Conservation (phyloP, 2,113 vertebrate species). For the Paracanthobrama guichenoti region DNA sequence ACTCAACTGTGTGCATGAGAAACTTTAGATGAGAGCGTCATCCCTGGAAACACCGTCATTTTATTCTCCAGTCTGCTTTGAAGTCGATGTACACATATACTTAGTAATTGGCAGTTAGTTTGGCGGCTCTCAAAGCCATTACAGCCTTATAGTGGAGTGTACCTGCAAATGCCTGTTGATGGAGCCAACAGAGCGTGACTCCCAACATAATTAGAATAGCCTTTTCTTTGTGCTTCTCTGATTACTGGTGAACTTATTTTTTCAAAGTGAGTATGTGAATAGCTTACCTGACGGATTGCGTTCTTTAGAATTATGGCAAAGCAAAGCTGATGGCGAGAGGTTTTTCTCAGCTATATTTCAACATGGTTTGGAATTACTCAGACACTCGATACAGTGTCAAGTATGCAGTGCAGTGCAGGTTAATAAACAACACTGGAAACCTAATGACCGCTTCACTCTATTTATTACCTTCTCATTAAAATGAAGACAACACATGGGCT, state of each 20-base stretch:
- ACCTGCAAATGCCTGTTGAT: conserved; percentile 3
- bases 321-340: conserved; percentile 9
- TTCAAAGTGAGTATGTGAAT: background rate
- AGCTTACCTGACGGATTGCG: background rate
- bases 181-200: background rate
- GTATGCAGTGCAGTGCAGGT: conserved; percentile 36
- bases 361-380: background rate
- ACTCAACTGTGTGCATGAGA: background rate
- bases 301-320: conserved; percentile 11
- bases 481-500: conserved; percentile 61
- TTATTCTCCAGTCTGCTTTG: background rate
- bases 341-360: conserved; percentile 25
- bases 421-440: conserved; percentile 58
- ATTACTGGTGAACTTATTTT: background rate
- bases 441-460: conserved; percentile 62
- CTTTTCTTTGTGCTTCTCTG: background rate
- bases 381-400: conserved; percentile 27
- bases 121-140: background rate
- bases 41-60: background rate
- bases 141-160: background rate
- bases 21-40: background rate
- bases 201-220: conserved; percentile 17
- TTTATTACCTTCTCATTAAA: conserved; percentile 70
- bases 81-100: background rate
- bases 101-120: conserved; percentile 32